Conservation (phyloP, 2,888 invertebrate species). For the Dorcus parallelipipedus region DNA sequence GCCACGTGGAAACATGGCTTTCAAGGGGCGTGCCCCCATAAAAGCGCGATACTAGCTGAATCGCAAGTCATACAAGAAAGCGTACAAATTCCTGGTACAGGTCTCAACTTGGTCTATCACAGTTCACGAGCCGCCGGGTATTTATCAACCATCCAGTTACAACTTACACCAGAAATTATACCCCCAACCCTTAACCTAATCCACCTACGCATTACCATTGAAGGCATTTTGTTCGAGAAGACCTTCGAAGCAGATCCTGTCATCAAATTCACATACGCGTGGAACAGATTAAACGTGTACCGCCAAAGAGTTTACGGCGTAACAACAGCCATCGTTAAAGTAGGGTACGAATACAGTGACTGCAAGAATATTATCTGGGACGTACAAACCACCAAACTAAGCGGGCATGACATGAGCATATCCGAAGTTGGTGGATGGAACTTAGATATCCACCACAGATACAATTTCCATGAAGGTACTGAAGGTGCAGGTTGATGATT, state of each 20-base stretch:
- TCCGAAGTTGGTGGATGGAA: conserved; percentile 98
- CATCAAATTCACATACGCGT: conserved; percentile 95
- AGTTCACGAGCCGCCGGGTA: conserved; percentile 93
- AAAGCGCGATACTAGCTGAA: conserved; percentile 84
- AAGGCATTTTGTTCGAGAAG: conserved; percentile 90
- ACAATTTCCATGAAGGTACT: conserved; percentile 94
- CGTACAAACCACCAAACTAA: conserved; percentile 89
- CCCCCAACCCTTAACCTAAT: conserved; percentile 81
- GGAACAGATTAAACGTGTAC: conserved; percentile 96
- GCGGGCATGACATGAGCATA: conserved; percentile 95
- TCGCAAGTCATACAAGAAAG: conserved; percentile 95
- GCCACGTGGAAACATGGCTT: conserved; percentile 95
- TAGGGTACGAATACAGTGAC: conserved; percentile 93
- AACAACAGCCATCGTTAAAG: conserved; percentile 90
- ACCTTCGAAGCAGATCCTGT: conserved; percentile 94
- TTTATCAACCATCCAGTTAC: conserved; percentile 86
- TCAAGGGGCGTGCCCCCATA: conserved; percentile 91
- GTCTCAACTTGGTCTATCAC: conserved; percentile 93
- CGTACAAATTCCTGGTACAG: conserved; percentile 89
- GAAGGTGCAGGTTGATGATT: not conserved
- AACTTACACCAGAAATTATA: conserved; percentile 81
- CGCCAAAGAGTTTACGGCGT: conserved; percentile 95
- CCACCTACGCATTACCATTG: conserved; percentile 88
- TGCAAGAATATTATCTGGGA: conserved; percentile 95
- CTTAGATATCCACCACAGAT: conserved; percentile 94